phyloP scores from a whole-genome alignment of 2,797 vertebrate genomes.

The Avahi laniger region DNA sequence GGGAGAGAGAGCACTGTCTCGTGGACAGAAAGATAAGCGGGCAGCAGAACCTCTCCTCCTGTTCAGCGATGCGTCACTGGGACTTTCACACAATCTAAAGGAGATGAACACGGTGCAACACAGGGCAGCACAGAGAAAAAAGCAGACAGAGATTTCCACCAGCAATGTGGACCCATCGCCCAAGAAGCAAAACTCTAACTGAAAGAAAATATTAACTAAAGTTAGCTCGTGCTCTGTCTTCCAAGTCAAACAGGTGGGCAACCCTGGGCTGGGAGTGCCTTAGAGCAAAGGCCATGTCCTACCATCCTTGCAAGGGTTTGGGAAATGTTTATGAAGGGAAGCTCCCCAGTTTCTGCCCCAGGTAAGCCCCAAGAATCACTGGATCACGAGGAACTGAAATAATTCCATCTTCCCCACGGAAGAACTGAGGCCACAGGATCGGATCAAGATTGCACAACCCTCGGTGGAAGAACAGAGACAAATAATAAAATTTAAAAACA shows the following conservation, averaged over 20 bases:
- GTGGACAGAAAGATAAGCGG: background rate
- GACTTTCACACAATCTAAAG: background rate
- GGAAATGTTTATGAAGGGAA: background rate
- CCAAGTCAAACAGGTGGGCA: background rate
- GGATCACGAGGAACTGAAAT: background rate
- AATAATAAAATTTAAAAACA: slow-evolving; percentile 58
- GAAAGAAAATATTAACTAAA: slow-evolving; percentile 13
- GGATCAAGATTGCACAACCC: background rate
- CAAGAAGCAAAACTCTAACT: background rate
- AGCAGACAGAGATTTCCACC: background rate
- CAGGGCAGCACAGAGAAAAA: background rate
- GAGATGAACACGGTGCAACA: background rate
- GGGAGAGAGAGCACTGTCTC: too few species aligned
- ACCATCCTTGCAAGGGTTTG: background rate
- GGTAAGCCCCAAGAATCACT: background rate
- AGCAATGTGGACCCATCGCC: background rate
- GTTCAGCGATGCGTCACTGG: background rate
- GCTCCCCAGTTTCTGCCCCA: background rate
- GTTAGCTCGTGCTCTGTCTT: background rate
- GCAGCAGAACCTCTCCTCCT: background rate
- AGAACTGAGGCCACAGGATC: background rate
- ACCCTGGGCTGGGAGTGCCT: background rate
- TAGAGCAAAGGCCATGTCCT: background rate
- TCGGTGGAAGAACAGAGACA: background rate
- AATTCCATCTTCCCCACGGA: background rate